Base-by-base conservation (phyloP, 2,888 invertebrate genomes). In the Acleris holmiana region DNA sequence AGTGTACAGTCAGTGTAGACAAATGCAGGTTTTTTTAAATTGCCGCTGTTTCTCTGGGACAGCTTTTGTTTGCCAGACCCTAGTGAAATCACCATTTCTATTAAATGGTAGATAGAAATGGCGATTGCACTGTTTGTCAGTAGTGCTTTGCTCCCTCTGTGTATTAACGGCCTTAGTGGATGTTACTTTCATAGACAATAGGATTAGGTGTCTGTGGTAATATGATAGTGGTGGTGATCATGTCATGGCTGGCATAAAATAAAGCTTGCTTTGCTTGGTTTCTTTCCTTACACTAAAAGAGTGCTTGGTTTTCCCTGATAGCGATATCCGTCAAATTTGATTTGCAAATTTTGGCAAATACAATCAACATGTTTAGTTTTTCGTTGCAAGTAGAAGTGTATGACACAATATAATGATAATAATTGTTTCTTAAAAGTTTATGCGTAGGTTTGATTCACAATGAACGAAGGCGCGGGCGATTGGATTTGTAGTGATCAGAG, bases 401-500 rank as follows among this genome's bases (percentile, higher is more conserved):
- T 17, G 48, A 10, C 44, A 46, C 18, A 8, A 55, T 60, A 49
- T 60, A 65, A 65, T 65, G 65, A 55, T 35, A 55, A 59, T 58
- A 53, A 64, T 23, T 76, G 61, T 71, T 72, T 74, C 72, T 72
- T 77, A 69, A 73, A 75, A 73, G 71, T 75, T 73, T 74, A 64
- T 69, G 74, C 61, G 53, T 71, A 73, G 72, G 59, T 54, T 54
- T 67, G 73, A 70, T 76, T 77, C 88, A 91, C 88, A 85, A 92
- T 92, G 92, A 92, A 91, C 85, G 92, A 92, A 79, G 95, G 93
- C 13, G 59, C 65, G 49, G 60, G 90, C 68, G 95, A 95, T 78
- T 95, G 95, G 95, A 93, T 94, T 73, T 95, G 95, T 79, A 89
- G 88, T 66, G 95, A 95, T 80, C 76, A 93, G 54, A 93, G 95